Percentiles rank a stretch among this genome's conserved stretches.
Conservation (phyloP, 1,140 invertebrate genomes). For the Tetramorium parvispinum region DNA sequence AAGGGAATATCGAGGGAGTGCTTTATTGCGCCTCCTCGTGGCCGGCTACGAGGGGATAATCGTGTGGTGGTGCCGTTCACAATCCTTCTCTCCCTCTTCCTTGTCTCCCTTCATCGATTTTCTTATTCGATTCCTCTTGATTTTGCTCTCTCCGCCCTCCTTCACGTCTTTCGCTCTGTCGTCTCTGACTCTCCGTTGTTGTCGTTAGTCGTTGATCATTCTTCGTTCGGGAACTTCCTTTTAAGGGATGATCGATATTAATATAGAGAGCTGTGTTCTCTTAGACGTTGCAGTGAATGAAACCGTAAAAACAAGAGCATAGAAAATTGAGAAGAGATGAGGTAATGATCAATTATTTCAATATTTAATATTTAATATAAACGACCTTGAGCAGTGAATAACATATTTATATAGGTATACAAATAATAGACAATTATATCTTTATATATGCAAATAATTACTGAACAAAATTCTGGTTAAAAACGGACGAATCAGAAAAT, state of each 20-base stretch:
- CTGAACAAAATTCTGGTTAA: too few species aligned
- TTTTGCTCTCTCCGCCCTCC: neutral
- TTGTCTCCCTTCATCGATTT: neutral
- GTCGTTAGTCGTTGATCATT: constrained; percentile 9
- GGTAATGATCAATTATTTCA: neutral
- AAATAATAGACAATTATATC: too few species aligned
- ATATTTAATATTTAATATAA: neutral
- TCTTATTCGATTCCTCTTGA: constrained; percentile 6
- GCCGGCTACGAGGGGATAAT: constrained; percentile 55
- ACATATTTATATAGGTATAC: too few species aligned
- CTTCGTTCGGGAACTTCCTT: neutral
- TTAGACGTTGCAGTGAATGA: neutral
- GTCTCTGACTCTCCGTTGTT: constrained; percentile 44
- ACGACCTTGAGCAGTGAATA: too few species aligned
- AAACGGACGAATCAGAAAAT: too few species aligned
- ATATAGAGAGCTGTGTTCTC: neutral
- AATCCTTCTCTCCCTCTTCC: constrained; percentile 6
- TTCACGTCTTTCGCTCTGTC: neutral
- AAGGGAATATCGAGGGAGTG: constrained; percentile 63
- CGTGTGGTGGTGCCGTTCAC: constrained; percentile 59
- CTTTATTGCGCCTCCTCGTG: constrained; percentile 64
- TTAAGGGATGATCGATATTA: constrained; percentile 36
- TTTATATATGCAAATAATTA: too few species aligned
- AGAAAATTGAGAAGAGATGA: neutral
- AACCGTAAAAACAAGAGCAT: neutral